phyloP scores from a whole-genome alignment of 2,797 vertebrate species.

The Halcyon chelicuti region DNA sequence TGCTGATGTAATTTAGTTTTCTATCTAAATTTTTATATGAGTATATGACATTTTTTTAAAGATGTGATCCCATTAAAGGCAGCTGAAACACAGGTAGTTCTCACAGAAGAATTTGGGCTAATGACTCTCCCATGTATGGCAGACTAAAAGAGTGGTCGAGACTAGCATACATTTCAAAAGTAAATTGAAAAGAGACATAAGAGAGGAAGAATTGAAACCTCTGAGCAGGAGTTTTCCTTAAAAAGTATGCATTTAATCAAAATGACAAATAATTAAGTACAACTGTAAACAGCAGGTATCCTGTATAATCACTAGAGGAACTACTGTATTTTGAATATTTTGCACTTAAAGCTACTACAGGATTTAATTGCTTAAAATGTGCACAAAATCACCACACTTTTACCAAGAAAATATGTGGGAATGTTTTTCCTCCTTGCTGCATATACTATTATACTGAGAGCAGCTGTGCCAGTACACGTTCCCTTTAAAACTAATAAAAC shows the following conservation, averaged over 20 bases:
- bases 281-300: neutral
- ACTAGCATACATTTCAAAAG: neutral
- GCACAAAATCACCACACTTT: neutral
- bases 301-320: neutral
- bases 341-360: neutral
- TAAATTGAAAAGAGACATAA: neutral
- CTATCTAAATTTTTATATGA: constrained; percentile 69
- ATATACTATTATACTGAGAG: neutral
- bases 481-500: constrained; percentile 28
- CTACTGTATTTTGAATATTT: neutral
- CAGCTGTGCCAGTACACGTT: neutral
- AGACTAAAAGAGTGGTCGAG: neutral
- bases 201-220: neutral
- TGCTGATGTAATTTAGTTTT: constrained; percentile 74
- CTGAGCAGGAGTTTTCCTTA: neutral
- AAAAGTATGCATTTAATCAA: neutral
- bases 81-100: neutral
- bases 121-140: neutral
- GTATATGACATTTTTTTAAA: neutral
- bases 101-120: neutral
- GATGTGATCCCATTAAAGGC: neutral
- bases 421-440: neutral
- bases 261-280: neutral
- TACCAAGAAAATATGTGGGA: neutral
- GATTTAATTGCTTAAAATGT: neutral